Conservation (phyloP, 2,888 invertebrate genomes). For the Onthophagus sagittarius region DNA sequence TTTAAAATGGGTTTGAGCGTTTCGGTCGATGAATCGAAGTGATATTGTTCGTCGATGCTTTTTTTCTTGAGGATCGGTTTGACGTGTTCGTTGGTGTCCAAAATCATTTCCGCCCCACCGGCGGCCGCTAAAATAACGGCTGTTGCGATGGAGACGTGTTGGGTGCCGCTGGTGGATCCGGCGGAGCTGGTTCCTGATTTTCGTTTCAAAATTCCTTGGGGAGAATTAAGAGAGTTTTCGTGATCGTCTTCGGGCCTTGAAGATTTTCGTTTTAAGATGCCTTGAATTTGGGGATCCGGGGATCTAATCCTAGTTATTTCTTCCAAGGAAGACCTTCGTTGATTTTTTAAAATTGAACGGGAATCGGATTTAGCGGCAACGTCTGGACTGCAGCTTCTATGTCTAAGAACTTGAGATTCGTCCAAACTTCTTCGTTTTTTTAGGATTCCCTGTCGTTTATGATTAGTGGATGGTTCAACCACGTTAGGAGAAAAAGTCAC, state of each 20-base stretch:
- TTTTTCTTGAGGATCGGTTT: slow-evolving; percentile 82
- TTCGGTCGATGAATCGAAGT: slow-evolving; percentile 47
- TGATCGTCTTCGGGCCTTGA: slow-evolving; percentile 60
- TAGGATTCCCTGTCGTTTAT: slow-evolving; percentile 71
- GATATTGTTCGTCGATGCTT: slow-evolving; percentile 66
- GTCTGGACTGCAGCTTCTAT: slow-evolving; percentile 68
- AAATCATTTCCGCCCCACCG: slow-evolving; percentile 51
- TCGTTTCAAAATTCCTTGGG: slow-evolving; percentile 77
- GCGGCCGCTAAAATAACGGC: slow-evolving; percentile 64
- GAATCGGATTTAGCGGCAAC: slow-evolving; percentile 59
- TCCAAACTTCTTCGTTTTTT: slow-evolving; percentile 82
- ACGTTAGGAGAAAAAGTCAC: slow-evolving; percentile 79
- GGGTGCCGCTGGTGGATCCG: slow-evolving; percentile 57
- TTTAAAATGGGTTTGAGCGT: slow-evolving; percentile 77
- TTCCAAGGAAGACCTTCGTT: slow-evolving; percentile 66
- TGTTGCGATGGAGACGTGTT: slow-evolving; percentile 66
- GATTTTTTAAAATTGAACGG: slow-evolving; percentile 64
- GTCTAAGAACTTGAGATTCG: slow-evolving; percentile 67
- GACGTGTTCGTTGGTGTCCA: slow-evolving; percentile 49
- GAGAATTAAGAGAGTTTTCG: slow-evolving; percentile 59
- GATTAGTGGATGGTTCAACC: slow-evolving; percentile 59
- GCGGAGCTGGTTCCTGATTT: slow-evolving; percentile 64
- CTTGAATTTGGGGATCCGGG: slow-evolving; percentile 62
- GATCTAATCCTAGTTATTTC: slow-evolving; percentile 61
- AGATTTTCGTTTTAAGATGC: slow-evolving; percentile 67